Conservation (phyloP, 1,140 invertebrate species). For the Nasonia giraulti region DNA sequence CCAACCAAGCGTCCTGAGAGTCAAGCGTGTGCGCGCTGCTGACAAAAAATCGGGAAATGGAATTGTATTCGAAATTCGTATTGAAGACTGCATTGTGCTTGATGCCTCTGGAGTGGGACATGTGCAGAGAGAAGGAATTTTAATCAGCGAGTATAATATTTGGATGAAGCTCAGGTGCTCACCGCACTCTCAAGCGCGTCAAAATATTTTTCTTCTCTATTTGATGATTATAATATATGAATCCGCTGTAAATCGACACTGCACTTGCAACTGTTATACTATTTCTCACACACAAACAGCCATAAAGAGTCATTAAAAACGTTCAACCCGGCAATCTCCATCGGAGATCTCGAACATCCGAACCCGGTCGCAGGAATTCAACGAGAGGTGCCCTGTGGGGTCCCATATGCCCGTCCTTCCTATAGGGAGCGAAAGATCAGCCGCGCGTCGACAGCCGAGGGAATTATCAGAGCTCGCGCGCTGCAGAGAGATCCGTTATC, state of each 20-base stretch:
- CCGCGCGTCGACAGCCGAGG: conserved; percentile 39
- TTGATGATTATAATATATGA: background rate
- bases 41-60: background rate
- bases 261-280: background rate
- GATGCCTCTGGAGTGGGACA: no score
- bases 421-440: conserved; percentile 1
- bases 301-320: conserved; percentile 38
- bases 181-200: no score
- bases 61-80: background rate
- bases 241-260: no score
- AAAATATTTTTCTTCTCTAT: no score
- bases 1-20: background rate
- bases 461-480: conserved; percentile 66
- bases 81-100: background rate
- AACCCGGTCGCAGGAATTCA: background rate
- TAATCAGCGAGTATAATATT: no score
- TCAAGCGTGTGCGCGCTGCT: no score
- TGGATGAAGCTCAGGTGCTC: no score
- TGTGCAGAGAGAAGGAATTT: no score
- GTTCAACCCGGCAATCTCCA: conserved; percentile 29
- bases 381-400: conserved; percentile 1
- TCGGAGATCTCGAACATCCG: background rate
- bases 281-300: background rate
- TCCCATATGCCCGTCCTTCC: background rate
- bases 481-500: conserved; percentile 68